phyloP scores from a whole-genome alignment of 2,113 vertebrate genomes.

The Eulacestoma nigropectus region DNA sequence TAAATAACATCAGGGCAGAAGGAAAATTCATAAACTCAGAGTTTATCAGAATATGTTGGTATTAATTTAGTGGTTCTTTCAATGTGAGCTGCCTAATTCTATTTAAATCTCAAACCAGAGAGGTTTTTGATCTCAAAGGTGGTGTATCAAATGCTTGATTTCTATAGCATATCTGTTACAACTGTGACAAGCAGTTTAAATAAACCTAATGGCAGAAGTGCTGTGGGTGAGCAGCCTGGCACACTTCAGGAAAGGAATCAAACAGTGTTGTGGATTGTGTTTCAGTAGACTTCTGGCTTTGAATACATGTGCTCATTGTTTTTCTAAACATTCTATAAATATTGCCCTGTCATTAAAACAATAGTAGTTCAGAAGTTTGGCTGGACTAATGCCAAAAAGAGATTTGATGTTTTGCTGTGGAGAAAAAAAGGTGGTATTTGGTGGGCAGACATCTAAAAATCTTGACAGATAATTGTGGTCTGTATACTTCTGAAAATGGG shows the following conservation, averaged over 20 bases:
- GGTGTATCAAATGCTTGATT: background rate
- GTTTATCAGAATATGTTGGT: background rate
- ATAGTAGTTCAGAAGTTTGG: background rate
- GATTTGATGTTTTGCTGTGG: background rate
- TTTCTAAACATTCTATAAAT: background rate
- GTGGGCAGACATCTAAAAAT: background rate
- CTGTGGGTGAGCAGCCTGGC: background rate
- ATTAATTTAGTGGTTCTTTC: background rate
- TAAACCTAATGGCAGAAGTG: background rate
- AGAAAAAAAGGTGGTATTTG: background rate
- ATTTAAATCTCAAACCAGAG: background rate
- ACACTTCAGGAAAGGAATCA: background rate
- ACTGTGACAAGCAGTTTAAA: background rate
- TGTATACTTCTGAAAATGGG: background rate
- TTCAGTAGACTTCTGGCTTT: background rate
- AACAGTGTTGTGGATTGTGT: background rate
- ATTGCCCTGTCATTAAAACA: background rate
- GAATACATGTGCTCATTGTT: background rate
- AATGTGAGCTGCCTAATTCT: background rate
- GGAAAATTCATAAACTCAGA: background rate
- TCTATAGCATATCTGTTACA: background rate
- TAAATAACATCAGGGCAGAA: background rate
- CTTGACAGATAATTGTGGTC: background rate
- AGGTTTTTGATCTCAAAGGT: background rate
- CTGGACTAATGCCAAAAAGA: background rate